Evolutionary conservation across 2,113 vertebrate genomes (phyloP).

Genomic region (Anoplopoma fimbria): DNA sequence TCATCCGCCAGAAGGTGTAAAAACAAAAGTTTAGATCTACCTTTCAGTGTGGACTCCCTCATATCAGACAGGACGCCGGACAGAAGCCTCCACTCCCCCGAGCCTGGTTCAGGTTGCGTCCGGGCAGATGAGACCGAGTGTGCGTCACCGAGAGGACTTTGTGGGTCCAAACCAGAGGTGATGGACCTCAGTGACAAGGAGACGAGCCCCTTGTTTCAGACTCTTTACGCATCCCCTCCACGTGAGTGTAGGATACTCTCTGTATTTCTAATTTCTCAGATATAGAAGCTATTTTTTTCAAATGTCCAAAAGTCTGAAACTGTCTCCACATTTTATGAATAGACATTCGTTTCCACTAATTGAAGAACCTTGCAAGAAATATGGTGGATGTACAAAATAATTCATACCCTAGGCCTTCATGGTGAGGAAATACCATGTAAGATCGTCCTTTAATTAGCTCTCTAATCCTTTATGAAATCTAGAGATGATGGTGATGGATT

Average conservation of each 20-base stretch:
- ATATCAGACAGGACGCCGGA: slow-evolving; percentile 78
- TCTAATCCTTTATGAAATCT: neutral
- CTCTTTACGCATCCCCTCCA: slow-evolving; percentile 75
- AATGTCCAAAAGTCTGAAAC: neutral
- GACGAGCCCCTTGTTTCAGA: slow-evolving; percentile 70
- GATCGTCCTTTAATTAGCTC: neutral
- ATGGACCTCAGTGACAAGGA: slow-evolving; percentile 76
- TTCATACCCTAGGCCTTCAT: neutral
- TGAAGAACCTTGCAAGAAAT: neutral
- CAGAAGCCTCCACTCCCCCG: slow-evolving; percentile 59
- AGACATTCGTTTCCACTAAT: too few species aligned
- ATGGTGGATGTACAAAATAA: neutral
- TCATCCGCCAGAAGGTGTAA: slow-evolving; percentile 74
- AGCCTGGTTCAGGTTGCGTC: slow-evolving; percentile 49
- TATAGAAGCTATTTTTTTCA: neutral
- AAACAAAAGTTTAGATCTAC: slow-evolving; percentile 74
- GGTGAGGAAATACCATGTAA: neutral
- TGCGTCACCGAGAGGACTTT: slow-evolving; percentile 70
- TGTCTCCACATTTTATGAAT: neutral
- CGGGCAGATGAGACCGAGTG: slow-evolving; percentile 58
- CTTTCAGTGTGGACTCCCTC: slow-evolving; percentile 88
- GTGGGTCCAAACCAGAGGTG: slow-evolving; percentile 61
- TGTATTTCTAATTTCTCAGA: neutral
- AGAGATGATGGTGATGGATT: neutral
- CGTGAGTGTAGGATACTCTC: slow-evolving; percentile 75